Base-by-base conservation (phyloP, 2,888 invertebrate species). In the Trachelus iudaicus region DNA sequence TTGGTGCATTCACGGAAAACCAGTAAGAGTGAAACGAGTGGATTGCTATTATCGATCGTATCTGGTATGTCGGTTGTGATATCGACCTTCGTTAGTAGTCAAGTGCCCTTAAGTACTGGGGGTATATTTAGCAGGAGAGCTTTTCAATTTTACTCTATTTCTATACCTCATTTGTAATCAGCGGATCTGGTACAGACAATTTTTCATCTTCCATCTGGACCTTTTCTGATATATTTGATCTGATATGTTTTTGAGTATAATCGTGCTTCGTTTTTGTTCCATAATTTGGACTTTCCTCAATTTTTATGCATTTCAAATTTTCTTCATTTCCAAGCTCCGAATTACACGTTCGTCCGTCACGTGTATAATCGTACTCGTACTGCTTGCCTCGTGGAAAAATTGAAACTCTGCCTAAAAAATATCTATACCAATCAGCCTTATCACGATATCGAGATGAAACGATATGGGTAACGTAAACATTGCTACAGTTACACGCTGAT, bases 341-440 rank as follows among this genome's bases (percentile, higher is more conserved):
- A 6, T 56, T 23, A 23, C 23, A 56, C 9, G 0, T 56, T 23
- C 9, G 9, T 56, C 0, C 56, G 2, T 56, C 23, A 9, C 23
- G 23, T 1, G 35, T 71, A 56, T 69, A 71, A 37, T 30, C 9
- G 69, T 77, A 77, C 69, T 80, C 80, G 75, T 75, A 80, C 30
- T 79, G 79, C 35, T 80, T 74, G 33, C 76, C 37, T 13, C 80
- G 76, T 37, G 80, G 79, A 23, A 80, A 79, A 4, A 79, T 12
- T 23, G 79, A 34, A 40, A 75, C n/a, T 69, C 40, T 74, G 30
- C 80, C 80, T 80, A 31, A 71, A 69, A 34, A 76, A 73, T 35
- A 13, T 35, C 9, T 23, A 13, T 34, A 56, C 2, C 23, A 9
- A 23, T 56, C 56, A 15, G 23, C 23, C 23, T 56, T 56, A 15